Evolutionary conservation across 2,797 vertebrate genomes (phyloP), one percentile per base, ranked within the genome.

Genomic region (Columba guinea): DNA sequence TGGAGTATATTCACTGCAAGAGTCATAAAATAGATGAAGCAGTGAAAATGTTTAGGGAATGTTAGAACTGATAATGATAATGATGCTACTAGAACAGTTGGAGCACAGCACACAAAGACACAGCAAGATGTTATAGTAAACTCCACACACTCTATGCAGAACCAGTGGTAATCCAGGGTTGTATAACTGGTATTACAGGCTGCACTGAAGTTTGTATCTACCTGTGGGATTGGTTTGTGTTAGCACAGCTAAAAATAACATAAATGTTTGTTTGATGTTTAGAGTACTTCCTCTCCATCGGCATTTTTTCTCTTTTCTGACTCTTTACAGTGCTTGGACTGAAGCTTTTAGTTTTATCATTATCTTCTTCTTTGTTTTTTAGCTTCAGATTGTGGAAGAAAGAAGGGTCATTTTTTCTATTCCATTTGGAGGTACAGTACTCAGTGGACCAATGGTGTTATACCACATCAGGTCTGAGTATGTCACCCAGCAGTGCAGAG

Each of bases 11-110:
- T 89, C 92, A 84, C 51, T 84, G 59, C 73, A 95, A 84, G 69
- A 91, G 24, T 86, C 70, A 73, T 96, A 95, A 97, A 97, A 79
- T 76, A 93, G 85, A 94, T 95, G 90, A 97, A 59, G 93, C 92
- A 85, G 84, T 78, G 87, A 90, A 87, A 96, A 83, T 73, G 59
- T 95, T 95, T 94, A 78, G 76, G 51, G 91, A 96, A 69, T 4
- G 6, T 89, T 91, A 91, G 84, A 91, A 81, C 81, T 96, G 87
- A 85, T 90, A 90, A 94, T 48, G 68, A 39, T 78, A 89, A 94
- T 46, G 85, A 65, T 51, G 27, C 79, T 79, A 34, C 48, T 32
- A 53, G 68, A 96, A 64, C 82, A 94, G 68, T 90, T 88, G 79
- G 79, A 94, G 80, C 67, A 64, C 48, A 75, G 51, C 73, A 68